phyloP scores from a whole-genome alignment of 2,113 vertebrate genomes.

The Chascanopsetta lugubris region DNA sequence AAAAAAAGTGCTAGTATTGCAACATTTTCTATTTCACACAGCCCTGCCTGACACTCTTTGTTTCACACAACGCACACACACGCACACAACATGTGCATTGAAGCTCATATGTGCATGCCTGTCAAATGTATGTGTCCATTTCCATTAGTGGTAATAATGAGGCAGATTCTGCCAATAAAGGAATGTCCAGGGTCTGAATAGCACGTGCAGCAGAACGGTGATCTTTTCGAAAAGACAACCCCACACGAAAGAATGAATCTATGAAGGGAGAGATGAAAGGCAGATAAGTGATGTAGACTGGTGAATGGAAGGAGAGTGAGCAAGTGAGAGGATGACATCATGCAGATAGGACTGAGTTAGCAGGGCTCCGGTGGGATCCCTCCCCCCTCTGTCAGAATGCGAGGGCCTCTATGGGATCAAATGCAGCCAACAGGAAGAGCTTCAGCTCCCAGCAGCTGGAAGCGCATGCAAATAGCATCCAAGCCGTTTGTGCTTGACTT shows the following conservation, averaged over 20 bases:
- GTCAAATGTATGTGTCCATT: constrained; percentile 4
- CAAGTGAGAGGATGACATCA: constrained; percentile 58
- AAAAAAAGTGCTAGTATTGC: constrained; percentile 57
- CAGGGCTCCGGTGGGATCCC: constrained; percentile 61
- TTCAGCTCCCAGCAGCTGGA: constrained; percentile 58
- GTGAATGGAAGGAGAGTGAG: constrained; percentile 18
- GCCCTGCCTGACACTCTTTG: constrained; percentile 6
- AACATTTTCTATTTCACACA: constrained; percentile 14
- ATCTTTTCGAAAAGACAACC: neutral
- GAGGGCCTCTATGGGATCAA: constrained; percentile 68
- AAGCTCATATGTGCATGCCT: neutral
- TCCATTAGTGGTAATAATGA: neutral
- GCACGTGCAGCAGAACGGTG: neutral
- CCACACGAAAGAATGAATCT: constrained; percentile 2
- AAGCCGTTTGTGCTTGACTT: constrained; percentile 19
- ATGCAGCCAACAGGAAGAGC: constrained; percentile 61
- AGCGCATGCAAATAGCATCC: constrained; percentile 61
- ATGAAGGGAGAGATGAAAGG: neutral
- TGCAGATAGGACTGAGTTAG: constrained; percentile 45
- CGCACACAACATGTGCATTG: neutral
- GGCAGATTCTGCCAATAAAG: neutral
- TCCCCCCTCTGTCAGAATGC: constrained; percentile 62
- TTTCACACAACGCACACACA: neutral
- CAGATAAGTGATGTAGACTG: neutral
- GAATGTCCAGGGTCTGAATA: neutral